Conservation (phyloP, 1,140 invertebrate genomes). For the Brachionus paranguensis region DNA sequence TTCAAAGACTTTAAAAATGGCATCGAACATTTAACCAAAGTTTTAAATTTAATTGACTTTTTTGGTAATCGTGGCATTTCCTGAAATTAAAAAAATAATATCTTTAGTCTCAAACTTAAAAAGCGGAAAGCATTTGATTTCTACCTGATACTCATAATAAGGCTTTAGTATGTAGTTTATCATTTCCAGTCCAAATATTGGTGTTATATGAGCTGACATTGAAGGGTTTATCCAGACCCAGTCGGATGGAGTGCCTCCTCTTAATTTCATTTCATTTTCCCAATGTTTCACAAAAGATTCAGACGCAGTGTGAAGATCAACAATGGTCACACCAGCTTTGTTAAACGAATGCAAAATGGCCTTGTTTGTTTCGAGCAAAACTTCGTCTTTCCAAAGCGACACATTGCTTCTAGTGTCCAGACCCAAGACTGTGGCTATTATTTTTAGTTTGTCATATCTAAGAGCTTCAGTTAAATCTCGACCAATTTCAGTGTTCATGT, state of each 20-base stretch:
- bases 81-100: constrained; percentile 40
- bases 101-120: too few species aligned
- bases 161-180: constrained; percentile 80
- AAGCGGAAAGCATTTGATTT: not conserved
- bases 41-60: constrained; percentile 79
- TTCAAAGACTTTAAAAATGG: constrained; percentile 92
- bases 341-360: constrained; percentile 87
- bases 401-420: constrained; percentile 74
- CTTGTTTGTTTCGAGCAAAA: constrained; percentile 78
- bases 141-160: constrained; percentile 81
- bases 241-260: constrained; percentile 86
- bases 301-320: constrained; percentile 89
- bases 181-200: constrained; percentile 94
- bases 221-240: constrained; percentile 96
- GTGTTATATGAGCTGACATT: constrained; percentile 76
- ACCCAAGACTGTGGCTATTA: constrained; percentile 76
- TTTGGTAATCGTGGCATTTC: constrained; percentile 78
- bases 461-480: constrained; percentile 77
- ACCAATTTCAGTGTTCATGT: constrained; percentile 91
- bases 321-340: constrained; percentile 77
- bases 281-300: constrained; percentile 92
- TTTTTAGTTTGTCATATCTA: constrained; percentile 80
- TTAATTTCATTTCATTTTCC: constrained; percentile 78
- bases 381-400: constrained; percentile 85
- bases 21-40: constrained; percentile 72